phyloP scores from a whole-genome alignment of 1,140 invertebrate genomes.

The Danaus plexippus region DNA sequence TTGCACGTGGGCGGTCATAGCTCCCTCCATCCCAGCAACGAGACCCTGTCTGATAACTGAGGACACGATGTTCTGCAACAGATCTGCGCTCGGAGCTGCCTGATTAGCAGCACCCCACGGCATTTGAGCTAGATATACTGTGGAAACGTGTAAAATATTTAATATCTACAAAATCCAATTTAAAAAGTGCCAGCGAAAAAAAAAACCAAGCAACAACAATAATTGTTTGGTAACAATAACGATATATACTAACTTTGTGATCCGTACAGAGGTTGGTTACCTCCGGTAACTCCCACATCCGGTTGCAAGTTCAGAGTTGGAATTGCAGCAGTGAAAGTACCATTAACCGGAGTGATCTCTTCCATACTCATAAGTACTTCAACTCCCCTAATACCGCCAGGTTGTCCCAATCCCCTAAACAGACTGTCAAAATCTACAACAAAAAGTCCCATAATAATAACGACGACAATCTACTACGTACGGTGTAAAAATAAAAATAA shows the following conservation, averaged over 20 bases:
- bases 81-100: slow-evolving; percentile 24
- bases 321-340: not conserved
- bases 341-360: slow-evolving; percentile 25
- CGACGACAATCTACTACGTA: not conserved
- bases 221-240: too few species aligned
- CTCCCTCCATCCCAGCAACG: slow-evolving; percentile 27
- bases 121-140: slow-evolving; percentile 36
- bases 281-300: slow-evolving; percentile 8
- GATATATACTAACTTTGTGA: slow-evolving; percentile 14
- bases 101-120: slow-evolving; percentile 18
- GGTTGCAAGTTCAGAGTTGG: not conserved
- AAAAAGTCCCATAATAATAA: slow-evolving; percentile 12
- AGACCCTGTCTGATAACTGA: slow-evolving; percentile 37
- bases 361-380: slow-evolving; percentile 50
- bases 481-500: too few species aligned
- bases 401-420: slow-evolving; percentile 35
- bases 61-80: slow-evolving; percentile 38
- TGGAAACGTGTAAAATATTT: not conserved
- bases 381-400: slow-evolving; percentile 32
- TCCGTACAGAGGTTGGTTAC: slow-evolving; percentile 6
- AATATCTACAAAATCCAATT: too few species aligned
- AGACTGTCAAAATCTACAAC: slow-evolving; percentile 48
- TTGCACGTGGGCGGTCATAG: slow-evolving; percentile 9
- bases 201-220: too few species aligned
- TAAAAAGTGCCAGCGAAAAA: too few species aligned